These are phyloP conservation scores for Diglossa brunneiventris DNA, from an alignment of 2,113 vertebrate genomes.

Conservation along the genomic window DNA sequence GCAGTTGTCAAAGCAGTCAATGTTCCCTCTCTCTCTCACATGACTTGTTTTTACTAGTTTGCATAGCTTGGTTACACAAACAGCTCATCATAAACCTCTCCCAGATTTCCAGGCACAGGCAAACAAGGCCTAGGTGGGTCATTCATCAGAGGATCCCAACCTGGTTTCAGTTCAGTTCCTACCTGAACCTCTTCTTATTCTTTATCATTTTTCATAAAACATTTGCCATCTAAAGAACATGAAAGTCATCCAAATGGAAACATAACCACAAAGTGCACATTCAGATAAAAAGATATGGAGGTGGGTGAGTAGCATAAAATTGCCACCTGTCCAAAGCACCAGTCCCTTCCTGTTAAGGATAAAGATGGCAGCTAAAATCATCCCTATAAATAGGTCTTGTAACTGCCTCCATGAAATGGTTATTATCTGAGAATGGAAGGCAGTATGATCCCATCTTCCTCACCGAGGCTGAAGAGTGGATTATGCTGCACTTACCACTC, in stretches of 20 bases:
- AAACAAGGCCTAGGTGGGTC: conserved; percentile 31
- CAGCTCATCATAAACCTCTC: conserved; percentile 39
- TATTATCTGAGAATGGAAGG: conserved; percentile 15
- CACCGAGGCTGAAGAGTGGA: neutral
- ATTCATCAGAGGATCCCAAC: neutral
- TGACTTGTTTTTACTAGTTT: conserved; percentile 68
- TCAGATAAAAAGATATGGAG: neutral
- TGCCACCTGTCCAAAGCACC: conserved; percentile 2
- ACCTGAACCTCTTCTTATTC: neutral
- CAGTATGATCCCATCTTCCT: neutral
- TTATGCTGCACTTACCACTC: neutral
- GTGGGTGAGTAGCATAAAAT: neutral
- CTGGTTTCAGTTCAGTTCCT: neutral
- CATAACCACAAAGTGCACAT: neutral
- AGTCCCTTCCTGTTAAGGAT: neutral
- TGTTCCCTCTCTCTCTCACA: conserved; percentile 54
- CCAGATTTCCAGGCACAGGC: neutral
- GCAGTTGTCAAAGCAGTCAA: conserved; percentile 72
- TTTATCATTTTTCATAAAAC: neutral
- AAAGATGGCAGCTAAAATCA: conserved; percentile 35
- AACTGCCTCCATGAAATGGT: neutral
- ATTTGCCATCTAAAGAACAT: neutral
- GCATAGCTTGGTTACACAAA: conserved; percentile 59
- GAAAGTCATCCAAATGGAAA: neutral
- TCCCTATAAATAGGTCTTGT: conserved; percentile 17